Evolutionary conservation across 2,888 invertebrate genomes (phyloP).

Genomic region (Eristalis intricaria): DNA sequence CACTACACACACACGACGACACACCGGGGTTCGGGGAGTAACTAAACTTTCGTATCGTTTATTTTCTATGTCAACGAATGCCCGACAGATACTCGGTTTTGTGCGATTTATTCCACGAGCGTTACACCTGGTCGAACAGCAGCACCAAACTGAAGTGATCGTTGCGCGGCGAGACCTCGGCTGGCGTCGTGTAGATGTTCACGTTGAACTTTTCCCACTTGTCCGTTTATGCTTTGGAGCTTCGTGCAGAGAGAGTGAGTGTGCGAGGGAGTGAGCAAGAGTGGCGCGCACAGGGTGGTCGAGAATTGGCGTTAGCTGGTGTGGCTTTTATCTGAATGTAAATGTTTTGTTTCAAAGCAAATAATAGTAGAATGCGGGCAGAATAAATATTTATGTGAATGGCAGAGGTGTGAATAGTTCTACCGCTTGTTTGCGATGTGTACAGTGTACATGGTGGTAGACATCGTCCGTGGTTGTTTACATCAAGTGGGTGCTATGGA

Average conservation of each 20-base stretch:
- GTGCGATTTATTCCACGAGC: neutral
- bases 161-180: conserved; percentile 6
- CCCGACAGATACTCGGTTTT: conserved; percentile 20
- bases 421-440: conserved; percentile 22
- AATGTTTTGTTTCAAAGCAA: conserved; percentile 35
- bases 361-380: conserved; percentile 7
- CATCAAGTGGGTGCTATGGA: neutral
- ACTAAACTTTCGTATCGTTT: neutral
- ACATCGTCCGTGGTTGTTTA: neutral
- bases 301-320: neutral
- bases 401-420: conserved; percentile 5
- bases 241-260: neutral
- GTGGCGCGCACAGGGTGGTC: conserved; percentile 38
- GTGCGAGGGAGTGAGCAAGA: neutral
- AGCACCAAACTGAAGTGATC: conserved; percentile 60
- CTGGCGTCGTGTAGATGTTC: neutral
- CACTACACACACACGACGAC: neutral
- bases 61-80: neutral
- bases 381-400: conserved; percentile 21
- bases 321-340: conserved; percentile 5
- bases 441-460: neutral
- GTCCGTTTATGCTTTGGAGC: neutral
- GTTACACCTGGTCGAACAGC: conserved; percentile 46
- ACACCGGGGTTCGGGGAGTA: neutral
- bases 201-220: neutral